phyloP scores from a whole-genome alignment of 2,888 invertebrate species.

The Marronus borbonicus region DNA sequence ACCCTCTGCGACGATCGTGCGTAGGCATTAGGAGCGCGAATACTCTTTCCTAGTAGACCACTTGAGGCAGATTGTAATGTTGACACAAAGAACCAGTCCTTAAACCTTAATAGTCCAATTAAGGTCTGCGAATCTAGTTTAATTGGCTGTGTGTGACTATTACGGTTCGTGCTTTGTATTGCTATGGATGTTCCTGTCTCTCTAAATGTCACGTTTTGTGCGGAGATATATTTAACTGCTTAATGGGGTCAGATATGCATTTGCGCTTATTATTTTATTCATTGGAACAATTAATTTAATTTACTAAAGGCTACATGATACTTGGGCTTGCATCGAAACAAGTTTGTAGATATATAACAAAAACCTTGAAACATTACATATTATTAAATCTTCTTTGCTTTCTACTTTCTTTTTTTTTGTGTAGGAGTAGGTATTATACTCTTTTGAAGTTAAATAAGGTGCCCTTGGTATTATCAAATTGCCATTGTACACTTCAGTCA shows the following conservation, averaged over 20 bases:
- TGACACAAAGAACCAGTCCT: constrained; percentile 23
- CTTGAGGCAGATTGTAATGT: not conserved
- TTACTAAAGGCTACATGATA: too few species aligned
- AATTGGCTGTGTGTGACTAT: constrained; percentile 1
- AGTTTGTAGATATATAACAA: too few species aligned
- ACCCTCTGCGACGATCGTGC: not conserved
- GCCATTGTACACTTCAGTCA: too few species aligned
- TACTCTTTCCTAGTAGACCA: not conserved
- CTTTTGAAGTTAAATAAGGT: too few species aligned
- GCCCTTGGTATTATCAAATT: too few species aligned
- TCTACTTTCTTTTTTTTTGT: too few species aligned
- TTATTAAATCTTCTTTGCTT: too few species aligned
- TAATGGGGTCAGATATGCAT: not conserved
- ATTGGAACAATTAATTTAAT: too few species aligned
- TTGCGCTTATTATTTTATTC: not conserved
- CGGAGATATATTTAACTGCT: not conserved
- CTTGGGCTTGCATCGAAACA: too few species aligned
- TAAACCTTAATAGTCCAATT: constrained; percentile 29
- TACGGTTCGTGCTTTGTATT: constrained; percentile 1
- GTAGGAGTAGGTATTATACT: too few species aligned
- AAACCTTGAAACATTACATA: too few species aligned
- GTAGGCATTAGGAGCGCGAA: not conserved
- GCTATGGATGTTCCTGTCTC: not conserved
- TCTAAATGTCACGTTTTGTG: not conserved
- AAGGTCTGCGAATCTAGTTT: constrained; percentile 21